phyloP scores from a whole-genome alignment of 2,797 vertebrate genomes.

The Microhierax caerulescens region DNA sequence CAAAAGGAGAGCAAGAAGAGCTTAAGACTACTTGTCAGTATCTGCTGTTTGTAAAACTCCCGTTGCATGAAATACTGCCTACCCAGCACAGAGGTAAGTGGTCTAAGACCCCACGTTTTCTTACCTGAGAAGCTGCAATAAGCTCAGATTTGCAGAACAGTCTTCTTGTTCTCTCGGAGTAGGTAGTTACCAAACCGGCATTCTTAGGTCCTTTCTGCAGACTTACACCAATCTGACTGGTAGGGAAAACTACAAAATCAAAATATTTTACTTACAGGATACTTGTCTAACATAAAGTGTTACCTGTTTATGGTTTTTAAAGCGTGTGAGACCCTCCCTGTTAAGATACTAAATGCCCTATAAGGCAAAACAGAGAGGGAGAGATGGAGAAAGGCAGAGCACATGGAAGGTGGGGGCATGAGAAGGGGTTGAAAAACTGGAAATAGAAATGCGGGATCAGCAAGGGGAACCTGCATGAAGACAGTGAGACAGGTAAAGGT shows the following conservation, averaged over 20 bases:
- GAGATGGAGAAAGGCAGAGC: not conserved
- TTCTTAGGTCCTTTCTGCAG: not conserved
- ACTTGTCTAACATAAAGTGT: not conserved
- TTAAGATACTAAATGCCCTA: not conserved
- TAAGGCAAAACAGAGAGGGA: not conserved
- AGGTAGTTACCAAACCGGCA: not conserved
- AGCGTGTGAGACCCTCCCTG: not conserved
- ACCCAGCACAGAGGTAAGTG: not conserved
- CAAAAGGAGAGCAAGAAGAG: not conserved
- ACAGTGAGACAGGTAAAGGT: not conserved
- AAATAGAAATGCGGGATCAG: not conserved
- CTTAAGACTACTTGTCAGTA: not conserved
- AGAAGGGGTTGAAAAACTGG: not conserved
- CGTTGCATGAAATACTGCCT: not conserved
- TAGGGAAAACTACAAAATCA: not conserved
- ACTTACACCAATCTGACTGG: not conserved
- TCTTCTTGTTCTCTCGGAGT: not conserved
- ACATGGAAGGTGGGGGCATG: not conserved
- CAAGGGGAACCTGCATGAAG: not conserved
- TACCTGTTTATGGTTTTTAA: not conserved
- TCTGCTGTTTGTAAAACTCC: not conserved
- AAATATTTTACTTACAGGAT: not conserved
- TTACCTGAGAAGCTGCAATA: not conserved
- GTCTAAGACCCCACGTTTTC: not conserved
- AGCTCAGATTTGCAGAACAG: not conserved